Evolutionary conservation across 2,888 invertebrate genomes (phyloP).

Genomic region (Vandiemenella viatica): DNA sequence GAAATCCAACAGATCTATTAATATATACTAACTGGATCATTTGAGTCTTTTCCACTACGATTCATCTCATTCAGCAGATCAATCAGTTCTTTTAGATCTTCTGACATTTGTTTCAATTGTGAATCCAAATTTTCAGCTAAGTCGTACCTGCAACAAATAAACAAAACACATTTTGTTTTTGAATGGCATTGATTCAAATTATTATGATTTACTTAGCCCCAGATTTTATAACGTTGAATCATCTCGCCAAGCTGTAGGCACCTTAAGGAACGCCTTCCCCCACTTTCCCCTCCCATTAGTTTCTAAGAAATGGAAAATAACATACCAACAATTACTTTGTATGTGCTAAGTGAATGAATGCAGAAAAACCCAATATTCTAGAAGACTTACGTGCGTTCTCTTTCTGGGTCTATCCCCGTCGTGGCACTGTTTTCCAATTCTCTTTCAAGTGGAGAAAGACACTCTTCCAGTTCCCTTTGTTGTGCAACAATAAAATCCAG

Average conservation of each 20-base stretch:
- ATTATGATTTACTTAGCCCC: no score
- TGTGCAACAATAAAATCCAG: conserved; percentile 85
- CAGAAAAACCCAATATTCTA: no score
- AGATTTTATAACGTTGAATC: no score
- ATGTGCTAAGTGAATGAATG: no score
- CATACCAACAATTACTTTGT: no score
- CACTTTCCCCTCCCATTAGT: no score
- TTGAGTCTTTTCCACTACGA: conserved; percentile 55
- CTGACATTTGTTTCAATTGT: conserved; percentile 85
- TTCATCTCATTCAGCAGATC: conserved; percentile 85
- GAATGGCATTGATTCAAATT: not conserved
- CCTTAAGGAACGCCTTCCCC: no score
- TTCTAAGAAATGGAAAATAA: no score
- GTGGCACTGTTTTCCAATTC: conserved; percentile 50
- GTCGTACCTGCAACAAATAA: conserved; percentile 44
- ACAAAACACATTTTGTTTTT: not conserved
- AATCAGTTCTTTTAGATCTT: conserved; percentile 87
- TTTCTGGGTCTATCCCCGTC: conserved; percentile 65
- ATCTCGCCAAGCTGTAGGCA: no score
- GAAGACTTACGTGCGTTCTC: conserved; percentile 77
- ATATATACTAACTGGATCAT: conserved; percentile 58
- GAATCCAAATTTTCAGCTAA: conserved; percentile 82
- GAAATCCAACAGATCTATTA: no score
- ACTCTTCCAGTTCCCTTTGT: conserved; percentile 80
- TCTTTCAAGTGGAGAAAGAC: conserved; percentile 72